Conservation (phyloP, 2,888 invertebrate genomes). For the Tenthredo mesomela region DNA sequence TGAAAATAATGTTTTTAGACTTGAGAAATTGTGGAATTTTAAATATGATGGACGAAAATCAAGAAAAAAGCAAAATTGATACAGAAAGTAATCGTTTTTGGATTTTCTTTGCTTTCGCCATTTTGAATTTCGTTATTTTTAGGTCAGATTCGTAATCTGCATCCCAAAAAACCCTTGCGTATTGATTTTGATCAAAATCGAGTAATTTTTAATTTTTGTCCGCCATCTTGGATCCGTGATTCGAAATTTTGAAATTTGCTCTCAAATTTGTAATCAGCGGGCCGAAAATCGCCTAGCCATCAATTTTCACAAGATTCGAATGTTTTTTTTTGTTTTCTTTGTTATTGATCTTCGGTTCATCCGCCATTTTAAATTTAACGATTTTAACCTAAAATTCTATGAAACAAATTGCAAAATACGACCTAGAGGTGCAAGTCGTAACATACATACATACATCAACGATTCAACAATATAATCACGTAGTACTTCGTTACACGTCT, state of each 20-base stretch:
- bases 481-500: not conserved
- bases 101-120: not conserved
- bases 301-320: no score
- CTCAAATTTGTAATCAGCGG: not conserved
- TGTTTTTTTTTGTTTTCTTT: not conserved
- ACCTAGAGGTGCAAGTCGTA: no score
- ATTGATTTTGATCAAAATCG: not conserved
- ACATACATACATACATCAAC: not conserved
- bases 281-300: not conserved
- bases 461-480: not conserved
- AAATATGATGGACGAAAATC: not conserved
- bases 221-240: constrained; percentile 2
- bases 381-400: not conserved
- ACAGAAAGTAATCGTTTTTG: not conserved
- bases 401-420: not conserved
- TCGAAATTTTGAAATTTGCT: not conserved
- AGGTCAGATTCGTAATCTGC: not conserved
- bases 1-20: not conserved
- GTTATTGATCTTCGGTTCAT: not conserved
- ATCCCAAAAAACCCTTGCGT: not conserved
- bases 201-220: not conserved
- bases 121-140: not conserved
- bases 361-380: not conserved
- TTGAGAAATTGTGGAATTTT: no score
- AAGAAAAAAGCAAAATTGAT: not conserved